Evolutionary conservation across 2,888 invertebrate species (phyloP), one percentile per base, ranked within the genome.

Genomic region (Pelosia muscerda): DNA sequence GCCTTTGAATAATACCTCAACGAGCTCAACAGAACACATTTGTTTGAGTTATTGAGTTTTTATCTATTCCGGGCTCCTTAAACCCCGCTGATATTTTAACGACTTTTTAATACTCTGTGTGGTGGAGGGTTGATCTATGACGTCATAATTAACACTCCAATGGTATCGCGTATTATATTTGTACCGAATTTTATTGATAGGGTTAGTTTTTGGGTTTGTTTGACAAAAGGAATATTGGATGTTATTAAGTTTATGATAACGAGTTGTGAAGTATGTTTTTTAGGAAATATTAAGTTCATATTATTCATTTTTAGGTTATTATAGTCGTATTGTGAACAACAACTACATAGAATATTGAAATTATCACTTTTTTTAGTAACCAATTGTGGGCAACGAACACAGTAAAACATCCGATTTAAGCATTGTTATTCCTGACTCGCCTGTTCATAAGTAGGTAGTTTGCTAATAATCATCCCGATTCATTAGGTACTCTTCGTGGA

Each of bases 131-230:
- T 94, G 93, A 94, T 93, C 88, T 90, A 94, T 84, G 92, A 94
- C 85, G 83, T 94, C 94, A 91, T 94, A 94, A 94, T 94, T 94
- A 94, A 93, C 91, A 62, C 63, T 73, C 86, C 82, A 88, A 91
- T 83, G 68, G 76, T 49, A 66, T 67, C 63, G 67, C 63, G 70
- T 69, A 66, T 73, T 81, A 75, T 78, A 74, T 68, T 71, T 64
- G 8, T 8, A 38, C 26, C 5, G 55, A 34, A 11, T 42, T 64
- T 42, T 28, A 64, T 64, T 64, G 5, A 28, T 57, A 19, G 28
- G 25, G 42, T 42, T 58, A 25, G 38, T 26, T 49, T 26, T 34
- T 34, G 15, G 19, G 23, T 31, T 38, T 15, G 26, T 34, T 23
- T 53, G 0, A 63, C 63, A 38, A 56, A 13, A 11, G 25, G 8